These are phyloP conservation scores for Drosophila saltans DNA, from an alignment of 1,140 invertebrate species.

Conservation along the genomic window DNA sequence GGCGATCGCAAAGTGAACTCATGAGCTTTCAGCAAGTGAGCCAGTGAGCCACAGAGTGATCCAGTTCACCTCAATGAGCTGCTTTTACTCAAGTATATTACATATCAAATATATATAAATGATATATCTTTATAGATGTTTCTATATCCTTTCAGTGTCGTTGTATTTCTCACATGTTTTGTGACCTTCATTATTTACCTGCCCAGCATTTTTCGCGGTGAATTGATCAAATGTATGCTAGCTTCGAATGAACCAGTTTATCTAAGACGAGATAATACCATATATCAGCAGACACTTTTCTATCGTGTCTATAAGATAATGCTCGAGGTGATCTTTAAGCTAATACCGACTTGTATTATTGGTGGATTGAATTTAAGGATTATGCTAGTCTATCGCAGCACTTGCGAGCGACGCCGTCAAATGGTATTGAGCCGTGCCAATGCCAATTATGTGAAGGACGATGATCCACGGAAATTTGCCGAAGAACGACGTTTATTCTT, in stretches of 20 bases:
- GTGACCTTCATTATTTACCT: slow-evolving; percentile 87
- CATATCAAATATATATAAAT: too few species aligned
- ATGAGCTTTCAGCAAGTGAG: too few species aligned
- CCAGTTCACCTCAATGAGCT: too few species aligned
- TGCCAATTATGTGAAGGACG: slow-evolving; percentile 81
- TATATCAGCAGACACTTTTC: slow-evolving; percentile 84
- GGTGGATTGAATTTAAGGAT: slow-evolving; percentile 89
- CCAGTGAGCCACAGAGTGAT: too few species aligned
- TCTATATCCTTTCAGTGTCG: slow-evolving; percentile 74
- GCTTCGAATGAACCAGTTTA: slow-evolving; percentile 84
- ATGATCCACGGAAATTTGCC: slow-evolving; percentile 87
- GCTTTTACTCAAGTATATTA: too few species aligned
- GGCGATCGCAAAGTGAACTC: too few species aligned
- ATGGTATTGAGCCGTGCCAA: slow-evolving; percentile 85
- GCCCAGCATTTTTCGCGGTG: slow-evolving; percentile 86
- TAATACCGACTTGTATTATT: slow-evolving; percentile 87
- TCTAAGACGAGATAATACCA: slow-evolving; percentile 85
- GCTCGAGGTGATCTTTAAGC: slow-evolving; percentile 87
- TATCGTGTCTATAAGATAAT: slow-evolving; percentile 87
- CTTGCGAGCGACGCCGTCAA: slow-evolving; percentile 86
- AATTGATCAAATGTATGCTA: slow-evolving; percentile 85
- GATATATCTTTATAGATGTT: too few species aligned
- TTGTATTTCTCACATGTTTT: slow-evolving; percentile 86
- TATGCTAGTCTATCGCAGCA: slow-evolving; percentile 87
- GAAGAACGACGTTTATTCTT: slow-evolving; percentile 89